Conservation (phyloP, 2,113 vertebrate species). For the Prunella fulvescens region DNA sequence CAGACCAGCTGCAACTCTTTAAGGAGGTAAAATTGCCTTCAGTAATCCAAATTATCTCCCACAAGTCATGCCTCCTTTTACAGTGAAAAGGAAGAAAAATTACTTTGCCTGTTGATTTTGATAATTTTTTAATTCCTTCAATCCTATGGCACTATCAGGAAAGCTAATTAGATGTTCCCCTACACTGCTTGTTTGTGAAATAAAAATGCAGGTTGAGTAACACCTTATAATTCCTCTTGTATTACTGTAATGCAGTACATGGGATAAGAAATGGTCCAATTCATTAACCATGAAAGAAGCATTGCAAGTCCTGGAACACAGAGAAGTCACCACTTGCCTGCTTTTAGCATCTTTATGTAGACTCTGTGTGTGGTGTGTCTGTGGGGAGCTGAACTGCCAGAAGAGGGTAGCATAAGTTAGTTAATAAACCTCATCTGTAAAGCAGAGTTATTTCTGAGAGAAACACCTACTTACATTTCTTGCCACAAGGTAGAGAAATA, state of each 20-base stretch:
- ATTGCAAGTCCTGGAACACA: not conserved
- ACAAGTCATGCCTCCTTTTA: not conserved
- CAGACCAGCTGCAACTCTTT: too few species aligned
- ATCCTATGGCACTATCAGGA: not conserved
- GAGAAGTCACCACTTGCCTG: not conserved
- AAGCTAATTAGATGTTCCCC: not conserved
- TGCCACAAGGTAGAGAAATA: not conserved
- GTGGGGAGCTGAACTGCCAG: constrained; percentile 20
- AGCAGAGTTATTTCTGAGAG: not conserved
- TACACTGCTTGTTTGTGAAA: not conserved
- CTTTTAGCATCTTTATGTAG: not conserved
- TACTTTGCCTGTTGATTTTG: not conserved
- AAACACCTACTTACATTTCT: not conserved
- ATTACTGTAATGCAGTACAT: not conserved
- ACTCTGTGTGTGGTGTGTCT: too few species aligned
- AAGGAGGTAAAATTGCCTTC: too few species aligned
- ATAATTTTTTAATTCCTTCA: not conserved
- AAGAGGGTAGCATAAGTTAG: constrained; percentile 48
- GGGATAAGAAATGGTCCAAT: not conserved
- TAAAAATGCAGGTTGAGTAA: not conserved
- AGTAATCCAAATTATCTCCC: too few species aligned
- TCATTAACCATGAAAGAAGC: not conserved
- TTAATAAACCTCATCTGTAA: not conserved
- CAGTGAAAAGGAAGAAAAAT: not conserved
- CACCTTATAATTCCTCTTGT: not conserved